These are phyloP conservation scores for Lepidochrysops patricia DNA, from an alignment of 2,888 invertebrate species.

Conservation along the genomic window DNA sequence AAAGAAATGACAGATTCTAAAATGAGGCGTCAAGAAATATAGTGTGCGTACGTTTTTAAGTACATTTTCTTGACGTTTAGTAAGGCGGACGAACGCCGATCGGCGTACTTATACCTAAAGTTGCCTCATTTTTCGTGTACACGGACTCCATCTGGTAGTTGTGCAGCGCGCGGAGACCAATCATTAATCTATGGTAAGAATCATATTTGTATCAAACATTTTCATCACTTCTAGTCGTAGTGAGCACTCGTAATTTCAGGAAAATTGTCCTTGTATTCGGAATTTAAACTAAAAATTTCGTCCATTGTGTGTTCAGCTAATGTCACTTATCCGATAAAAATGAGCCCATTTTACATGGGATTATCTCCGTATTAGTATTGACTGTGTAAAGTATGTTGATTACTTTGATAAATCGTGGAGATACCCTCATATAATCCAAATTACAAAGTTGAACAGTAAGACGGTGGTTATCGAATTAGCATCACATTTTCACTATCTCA, in stretches of 20 bases:
- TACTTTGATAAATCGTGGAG: background rate
- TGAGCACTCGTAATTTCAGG: background rate
- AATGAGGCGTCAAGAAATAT: too few relatives aligned
- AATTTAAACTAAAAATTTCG: background rate
- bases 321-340: background rate
- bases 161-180: too few relatives aligned
- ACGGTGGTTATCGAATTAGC: background rate
- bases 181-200: too few relatives aligned
- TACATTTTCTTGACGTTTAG: too few relatives aligned
- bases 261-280: background rate
- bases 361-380: background rate
- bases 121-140: too few relatives aligned
- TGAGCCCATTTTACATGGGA: background rate
- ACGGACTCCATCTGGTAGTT: too few relatives aligned
- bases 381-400: background rate
- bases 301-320: background rate
- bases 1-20: too few relatives aligned
- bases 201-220: too few relatives aligned
- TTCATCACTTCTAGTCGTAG: background rate
- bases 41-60: too few relatives aligned
- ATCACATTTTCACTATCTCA: constrained; percentile 17
- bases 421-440: background rate
- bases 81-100: too few relatives aligned
- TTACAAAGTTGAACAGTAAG: background rate
- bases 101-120: too few relatives aligned